Base-by-base conservation (phyloP, 1,140 invertebrate species). In the Eciton burchellii region DNA sequence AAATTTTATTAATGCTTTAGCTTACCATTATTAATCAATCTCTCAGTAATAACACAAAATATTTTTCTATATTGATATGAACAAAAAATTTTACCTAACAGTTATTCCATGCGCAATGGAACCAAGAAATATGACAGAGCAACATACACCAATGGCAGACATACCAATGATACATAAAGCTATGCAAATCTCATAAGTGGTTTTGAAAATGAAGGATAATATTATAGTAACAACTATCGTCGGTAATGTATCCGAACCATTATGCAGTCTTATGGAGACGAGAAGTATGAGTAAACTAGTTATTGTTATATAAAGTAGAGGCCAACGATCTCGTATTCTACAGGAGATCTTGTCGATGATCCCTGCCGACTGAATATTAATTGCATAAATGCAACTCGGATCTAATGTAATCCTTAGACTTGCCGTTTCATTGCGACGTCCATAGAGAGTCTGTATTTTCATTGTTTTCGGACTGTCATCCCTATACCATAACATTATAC, bases 351-450 rank as follows among this genome's bases (percentile, higher is more conserved):
- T 85, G 54, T 94, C 93, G 57, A 94, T 76, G 1, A 91, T 82
- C 63, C 87, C 86, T 6, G 76, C 89, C 79, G 85, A 76, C 59
- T 89, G 74, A 14, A 94, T 71, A 45, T 84, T 81, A 72, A 96
- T 93, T 77, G 88, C 89, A 89, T 96, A 96, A 16, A 92, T 92
- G 88, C 96, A 96, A 9, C 91, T 86, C n/a, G 95, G 95, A 91
- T 96, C 94, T 66, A 95, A 89, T 60, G 94, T 95, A 19, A 96
- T 71, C 83, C 93, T 94, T 0, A 96, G 86, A n/a, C 81, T 89
- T 1, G 95, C 90, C 21, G 91, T 89, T 89, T 76, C 88, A 74
- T 83, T 83, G n/a, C 16, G 92, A 93, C 90, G 91, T 91, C 45
- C 92, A 87, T 71, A 93, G 91, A 85, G 83, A n/a, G 95, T 93